phyloP scores from a whole-genome alignment of 2,113 vertebrate species.

The Neodontobutis hainanensis region DNA sequence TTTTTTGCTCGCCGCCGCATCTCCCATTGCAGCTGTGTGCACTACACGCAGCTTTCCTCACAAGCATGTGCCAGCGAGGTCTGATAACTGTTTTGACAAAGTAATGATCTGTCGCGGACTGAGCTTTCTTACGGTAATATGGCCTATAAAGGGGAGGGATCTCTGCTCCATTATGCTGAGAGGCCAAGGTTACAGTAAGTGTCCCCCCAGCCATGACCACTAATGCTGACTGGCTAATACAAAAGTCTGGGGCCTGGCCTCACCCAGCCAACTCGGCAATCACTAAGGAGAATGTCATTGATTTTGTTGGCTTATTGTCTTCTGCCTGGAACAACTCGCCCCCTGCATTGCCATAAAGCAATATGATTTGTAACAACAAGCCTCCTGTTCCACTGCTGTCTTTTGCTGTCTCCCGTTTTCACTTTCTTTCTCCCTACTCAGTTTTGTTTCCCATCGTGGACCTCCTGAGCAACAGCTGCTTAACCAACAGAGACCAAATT shows the following conservation, averaged over 20 bases:
- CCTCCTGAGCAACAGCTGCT: constrained; percentile 65
- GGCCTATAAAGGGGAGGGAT: constrained; percentile 59
- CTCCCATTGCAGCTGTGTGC: constrained; percentile 47
- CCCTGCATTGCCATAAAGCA: constrained; percentile 74
- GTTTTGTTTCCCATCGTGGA: constrained; percentile 44
- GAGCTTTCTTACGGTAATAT: constrained; percentile 69
- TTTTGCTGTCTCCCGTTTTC: constrained; percentile 38
- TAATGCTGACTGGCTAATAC: constrained; percentile 57
- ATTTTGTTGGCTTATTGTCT: constrained; percentile 74
- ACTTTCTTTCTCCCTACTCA: constrained; percentile 25
- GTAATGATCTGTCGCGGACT: constrained; percentile 71
- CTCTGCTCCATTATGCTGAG: constrained; percentile 64
- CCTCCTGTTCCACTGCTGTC: constrained; percentile 44
- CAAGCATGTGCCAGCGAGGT: constrained; percentile 58
- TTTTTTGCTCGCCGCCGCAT: constrained; percentile 48
- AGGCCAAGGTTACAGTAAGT: constrained; percentile 71
- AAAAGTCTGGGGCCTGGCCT: constrained; percentile 65
- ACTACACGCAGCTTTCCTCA: constrained; percentile 38
- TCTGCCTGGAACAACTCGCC: constrained; percentile 71
- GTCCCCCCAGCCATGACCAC: constrained; percentile 66
- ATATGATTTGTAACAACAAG: constrained; percentile 70
- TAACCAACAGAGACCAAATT: constrained; percentile 64
- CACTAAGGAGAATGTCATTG: constrained; percentile 80
- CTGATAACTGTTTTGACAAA: constrained; percentile 74
- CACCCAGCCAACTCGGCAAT: constrained; percentile 68